These are phyloP conservation scores for Lasioglossum malachurum DNA, from an alignment of 2,888 invertebrate genomes.

Conservation along the genomic window DNA sequence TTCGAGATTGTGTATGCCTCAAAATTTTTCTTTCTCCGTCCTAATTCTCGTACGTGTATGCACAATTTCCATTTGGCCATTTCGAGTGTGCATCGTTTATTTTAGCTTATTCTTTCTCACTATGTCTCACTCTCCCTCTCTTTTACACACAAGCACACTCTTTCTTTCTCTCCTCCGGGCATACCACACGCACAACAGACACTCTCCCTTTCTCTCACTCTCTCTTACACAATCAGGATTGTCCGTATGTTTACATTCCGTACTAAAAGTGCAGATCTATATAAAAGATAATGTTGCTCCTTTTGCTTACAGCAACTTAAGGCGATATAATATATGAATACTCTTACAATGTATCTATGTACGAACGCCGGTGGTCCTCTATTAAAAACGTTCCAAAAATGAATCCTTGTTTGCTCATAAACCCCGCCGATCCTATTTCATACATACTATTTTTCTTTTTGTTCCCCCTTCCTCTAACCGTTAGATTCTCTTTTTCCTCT, in stretches of 20 bases:
- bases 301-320: slow-evolving; percentile 55
- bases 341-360: slow-evolving; percentile 58
- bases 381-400: slow-evolving; percentile 61
- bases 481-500: not conserved
- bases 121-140: not conserved
- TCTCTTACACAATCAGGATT: slow-evolving; percentile 49
- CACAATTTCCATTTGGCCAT: slow-evolving; percentile 28
- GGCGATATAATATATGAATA: slow-evolving; percentile 57
- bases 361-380: slow-evolving; percentile 64
- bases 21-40: not conserved
- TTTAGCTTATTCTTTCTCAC: slow-evolving; percentile 1
- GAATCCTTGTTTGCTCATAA: slow-evolving; percentile 49
- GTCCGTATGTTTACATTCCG: slow-evolving; percentile 56
- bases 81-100: slow-evolving; percentile 17
- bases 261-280: slow-evolving; percentile 65
- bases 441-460: slow-evolving; percentile 10
- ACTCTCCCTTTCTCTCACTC: slow-evolving; percentile 4
- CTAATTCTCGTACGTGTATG: slow-evolving; percentile 9
- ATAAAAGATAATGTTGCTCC: slow-evolving; percentile 64
- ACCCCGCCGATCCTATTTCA: slow-evolving; percentile 35
- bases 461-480: not conserved
- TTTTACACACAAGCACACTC: not conserved
- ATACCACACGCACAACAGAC: not conserved
- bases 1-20: slow-evolving; percentile 2
- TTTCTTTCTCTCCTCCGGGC: not conserved